A percentile compares a stretch with the other conserved stretches of the same genome.
Conservation (phyloP, 2,888 invertebrate genomes). For the Beris chalybata region DNA sequence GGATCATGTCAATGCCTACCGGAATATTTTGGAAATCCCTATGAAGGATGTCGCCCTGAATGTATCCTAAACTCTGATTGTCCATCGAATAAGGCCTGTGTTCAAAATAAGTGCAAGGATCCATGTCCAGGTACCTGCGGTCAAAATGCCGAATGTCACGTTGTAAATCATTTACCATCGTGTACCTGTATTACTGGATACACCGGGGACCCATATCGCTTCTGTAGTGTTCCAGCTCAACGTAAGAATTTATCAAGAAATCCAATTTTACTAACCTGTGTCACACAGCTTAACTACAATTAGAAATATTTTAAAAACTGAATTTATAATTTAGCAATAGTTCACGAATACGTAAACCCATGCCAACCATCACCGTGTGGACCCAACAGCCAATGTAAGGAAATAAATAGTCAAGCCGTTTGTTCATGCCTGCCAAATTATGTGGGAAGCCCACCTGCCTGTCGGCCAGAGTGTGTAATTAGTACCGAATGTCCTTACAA, state of each 20-base stretch:
- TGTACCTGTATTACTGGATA: constrained; percentile 71
- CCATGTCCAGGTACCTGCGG: constrained; percentile 80
- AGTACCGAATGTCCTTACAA: constrained; percentile 66
- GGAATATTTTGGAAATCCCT: constrained; percentile 68
- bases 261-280: not conserved
- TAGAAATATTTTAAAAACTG: constrained; percentile 33
- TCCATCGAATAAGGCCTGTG: constrained; percentile 69
- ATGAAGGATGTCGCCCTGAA: constrained; percentile 74
- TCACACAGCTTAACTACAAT: not conserved
- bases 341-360: constrained; percentile 53
- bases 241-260: constrained; percentile 54
- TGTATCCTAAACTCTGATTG: constrained; percentile 78
- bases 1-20: constrained; percentile 71
- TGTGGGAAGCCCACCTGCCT: constrained; percentile 67
- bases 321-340: constrained; percentile 42
- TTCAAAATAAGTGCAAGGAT: constrained; percentile 74
- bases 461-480: constrained; percentile 70
- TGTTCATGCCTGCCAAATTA: constrained; percentile 66
- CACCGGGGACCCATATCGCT: constrained; percentile 75
- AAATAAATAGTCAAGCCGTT: constrained; percentile 63
- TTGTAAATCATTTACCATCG: constrained; percentile 69
- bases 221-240: constrained; percentile 60
- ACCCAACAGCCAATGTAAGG: constrained; percentile 67
- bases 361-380: constrained; percentile 70
- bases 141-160: constrained; percentile 70